These are phyloP conservation scores for Cactoblastis cactorum DNA, from an alignment of 2,888 invertebrate genomes.

Conservation along the genomic window DNA sequence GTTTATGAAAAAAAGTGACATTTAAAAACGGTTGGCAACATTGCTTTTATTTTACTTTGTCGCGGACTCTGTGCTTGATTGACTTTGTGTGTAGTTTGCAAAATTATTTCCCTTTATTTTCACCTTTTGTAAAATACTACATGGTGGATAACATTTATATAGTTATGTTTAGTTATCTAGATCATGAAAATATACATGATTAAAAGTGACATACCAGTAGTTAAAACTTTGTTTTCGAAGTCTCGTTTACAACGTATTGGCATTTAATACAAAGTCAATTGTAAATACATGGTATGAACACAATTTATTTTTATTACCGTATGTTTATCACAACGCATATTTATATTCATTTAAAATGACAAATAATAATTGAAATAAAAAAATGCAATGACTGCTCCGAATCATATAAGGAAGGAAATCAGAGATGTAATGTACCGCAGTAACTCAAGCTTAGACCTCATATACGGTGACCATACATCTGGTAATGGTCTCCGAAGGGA, in stretches of 20 bases:
- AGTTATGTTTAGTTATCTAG: neutral
- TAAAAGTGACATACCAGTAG: neutral
- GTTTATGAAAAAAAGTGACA: neutral
- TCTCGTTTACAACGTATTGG: neutral
- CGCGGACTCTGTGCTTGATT: constrained; percentile 4
- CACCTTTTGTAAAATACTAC: neutral
- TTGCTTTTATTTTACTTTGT: neutral
- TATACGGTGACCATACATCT: constrained; percentile 70
- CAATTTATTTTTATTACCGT: neutral
- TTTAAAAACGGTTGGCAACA: neutral
- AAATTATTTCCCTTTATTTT: constrained; percentile 2
- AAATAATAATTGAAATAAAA: constrained; percentile 39
- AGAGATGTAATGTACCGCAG: constrained; percentile 85
- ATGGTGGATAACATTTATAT: neutral
- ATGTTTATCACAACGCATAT: neutral
- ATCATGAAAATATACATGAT: neutral
- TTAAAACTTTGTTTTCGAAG: neutral
- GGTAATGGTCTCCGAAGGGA: constrained; percentile 84
- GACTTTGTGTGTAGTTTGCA: constrained; percentile 5
- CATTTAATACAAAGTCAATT: neutral
- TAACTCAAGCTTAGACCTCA: constrained; percentile 92
- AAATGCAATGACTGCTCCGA: constrained; percentile 76
- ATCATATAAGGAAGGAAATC: constrained; percentile 70
- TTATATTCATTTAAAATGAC: constrained; percentile 24
- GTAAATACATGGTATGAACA: neutral